Evolutionary conservation across 2,888 invertebrate species (phyloP), one percentile per base, ranked within the genome.

Genomic region (Synanthedon tipuliformis): DNA sequence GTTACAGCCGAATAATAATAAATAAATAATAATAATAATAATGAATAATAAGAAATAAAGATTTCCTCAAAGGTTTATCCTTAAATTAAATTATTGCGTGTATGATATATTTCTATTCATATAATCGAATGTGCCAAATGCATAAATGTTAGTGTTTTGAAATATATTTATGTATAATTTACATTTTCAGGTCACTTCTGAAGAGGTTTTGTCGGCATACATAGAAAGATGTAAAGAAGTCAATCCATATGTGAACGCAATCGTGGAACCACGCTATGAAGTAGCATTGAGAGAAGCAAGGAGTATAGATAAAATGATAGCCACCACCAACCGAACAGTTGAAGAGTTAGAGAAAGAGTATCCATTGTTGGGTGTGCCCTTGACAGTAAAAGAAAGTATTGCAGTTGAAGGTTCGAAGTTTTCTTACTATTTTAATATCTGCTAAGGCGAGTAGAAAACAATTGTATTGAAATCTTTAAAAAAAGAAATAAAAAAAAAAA

Each of bases 301-400:
- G 60, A 83, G 88, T 53, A 91, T 93, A 2, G 96, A 96, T 77
- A 86, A 88, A 59, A 88, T 92, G 68, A 86, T 96, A 40, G 86
- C 84, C 10, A 86, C 87, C 48, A 89, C 88, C 23, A 86, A 89
- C 50, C 69, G 76, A 16, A 88, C 84, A 3, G 81, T 89, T n/a
- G 89, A 90, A 48, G 89, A 91, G 52, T 84, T 94, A 64, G 90
- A 89, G 57, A 86, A 88, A 54, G 89, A 92, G 50, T 92, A 91
- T 61, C 95, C 95, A 0, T 81, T 96, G 56, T 81, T 95, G 10
- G 96, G 97, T 4, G 90, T 97, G 4, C 97, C 97, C 0, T 88
- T 96, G 57, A 94, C 95, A 5, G 92, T 95, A 0, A 97, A 96
- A 75, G 95, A 95, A 75, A 92, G 92, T 62, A 92, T 95, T 63